Conservation (phyloP, 92 coral and sea anemone species). For the Epizoanthus scotinus region DNA sequence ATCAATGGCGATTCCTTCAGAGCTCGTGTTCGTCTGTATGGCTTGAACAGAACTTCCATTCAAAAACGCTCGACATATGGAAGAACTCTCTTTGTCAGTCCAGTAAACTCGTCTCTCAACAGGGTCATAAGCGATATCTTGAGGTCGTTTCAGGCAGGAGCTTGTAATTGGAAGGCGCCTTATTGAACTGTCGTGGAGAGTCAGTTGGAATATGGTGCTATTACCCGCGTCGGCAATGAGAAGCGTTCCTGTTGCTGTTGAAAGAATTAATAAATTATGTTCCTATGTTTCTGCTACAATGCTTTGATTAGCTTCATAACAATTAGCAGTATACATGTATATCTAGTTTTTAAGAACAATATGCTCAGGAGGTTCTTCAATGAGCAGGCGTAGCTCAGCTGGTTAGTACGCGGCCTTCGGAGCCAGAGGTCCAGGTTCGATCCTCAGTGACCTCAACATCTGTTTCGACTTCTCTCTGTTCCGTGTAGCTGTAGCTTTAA, state of each 20-base stretch:
- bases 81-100: not conserved
- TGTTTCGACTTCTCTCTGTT: too few species aligned
- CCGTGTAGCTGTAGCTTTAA: too few species aligned
- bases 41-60: constrained; percentile 16
- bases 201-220: not conserved
- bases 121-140: constrained; percentile 21
- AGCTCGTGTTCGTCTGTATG: not conserved
- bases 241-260: constrained; percentile 5
- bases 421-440: too few species aligned
- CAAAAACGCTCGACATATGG: constrained; percentile 8
- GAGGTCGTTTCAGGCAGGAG: not conserved
- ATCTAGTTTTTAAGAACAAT: too few species aligned
- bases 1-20: constrained; percentile 18
- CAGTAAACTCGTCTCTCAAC: constrained; percentile 17
- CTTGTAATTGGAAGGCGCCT: not conserved
- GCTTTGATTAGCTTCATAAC: too few species aligned
- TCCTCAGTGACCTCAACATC: too few species aligned
- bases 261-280: not conserved
- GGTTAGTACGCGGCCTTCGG: too few species aligned
- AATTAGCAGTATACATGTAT: too few species aligned
- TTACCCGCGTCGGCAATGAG: constrained; percentile 21
- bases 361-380: too few species aligned
- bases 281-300: too few species aligned
- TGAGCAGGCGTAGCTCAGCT: too few species aligned
- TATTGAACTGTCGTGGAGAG: not conserved